phyloP scores from a whole-genome alignment of 2,888 invertebrate species.

The Amaurobius ferox region DNA sequence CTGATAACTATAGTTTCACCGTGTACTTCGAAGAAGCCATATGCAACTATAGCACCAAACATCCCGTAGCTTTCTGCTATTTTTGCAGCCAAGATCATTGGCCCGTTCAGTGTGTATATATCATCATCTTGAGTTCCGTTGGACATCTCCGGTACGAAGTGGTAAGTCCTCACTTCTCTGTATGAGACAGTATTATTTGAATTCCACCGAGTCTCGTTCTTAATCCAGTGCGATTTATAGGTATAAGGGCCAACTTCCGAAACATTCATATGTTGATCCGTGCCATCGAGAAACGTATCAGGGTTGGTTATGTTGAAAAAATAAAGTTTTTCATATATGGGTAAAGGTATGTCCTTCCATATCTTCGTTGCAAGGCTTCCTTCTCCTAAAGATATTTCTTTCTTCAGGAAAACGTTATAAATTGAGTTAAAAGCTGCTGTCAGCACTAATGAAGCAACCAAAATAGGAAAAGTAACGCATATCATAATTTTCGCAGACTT shows the following conservation, averaged over 20 bases:
- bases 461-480: background rate
- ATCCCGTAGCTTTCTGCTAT: background rate
- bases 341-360: conserved; percentile 72
- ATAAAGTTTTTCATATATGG: conserved; percentile 66
- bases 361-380: conserved; percentile 47
- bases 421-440: conserved; percentile 23
- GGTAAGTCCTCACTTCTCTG: conserved; percentile 74
- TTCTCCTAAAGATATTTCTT: conserved; percentile 25
- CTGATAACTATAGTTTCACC: conserved; percentile 51
- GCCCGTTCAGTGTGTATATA: conserved; percentile 75
- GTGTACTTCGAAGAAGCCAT: background rate
- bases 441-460: conserved; percentile 3
- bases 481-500: conserved; percentile 36
- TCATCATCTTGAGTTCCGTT: conserved; percentile 75
- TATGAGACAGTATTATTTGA: conserved; percentile 75
- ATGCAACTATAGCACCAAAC: too few species aligned
- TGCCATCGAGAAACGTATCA: conserved; percentile 36
- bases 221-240: conserved; percentile 72
- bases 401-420: conserved; percentile 32
- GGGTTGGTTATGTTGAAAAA: conserved; percentile 72
- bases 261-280: conserved; percentile 58
- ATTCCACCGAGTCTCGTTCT: conserved; percentile 75
- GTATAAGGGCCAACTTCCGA: conserved; percentile 70
- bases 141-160: conserved; percentile 74
- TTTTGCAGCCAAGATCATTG: conserved; percentile 67